phyloP scores from a whole-genome alignment of 2,888 invertebrate genomes.

The Tipula helvola region DNA sequence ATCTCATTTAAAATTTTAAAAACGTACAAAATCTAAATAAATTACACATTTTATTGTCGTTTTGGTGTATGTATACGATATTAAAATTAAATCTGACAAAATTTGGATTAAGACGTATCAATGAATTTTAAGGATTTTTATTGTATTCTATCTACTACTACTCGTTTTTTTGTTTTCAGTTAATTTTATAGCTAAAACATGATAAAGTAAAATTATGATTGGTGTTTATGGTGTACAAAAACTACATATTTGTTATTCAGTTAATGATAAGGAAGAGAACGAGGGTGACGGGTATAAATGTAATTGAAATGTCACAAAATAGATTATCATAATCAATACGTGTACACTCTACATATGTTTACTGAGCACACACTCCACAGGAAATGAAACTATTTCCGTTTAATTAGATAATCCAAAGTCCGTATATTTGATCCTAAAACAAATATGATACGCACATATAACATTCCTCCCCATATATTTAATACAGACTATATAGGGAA shows the following conservation, averaged over 20 bases:
- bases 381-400: not conserved
- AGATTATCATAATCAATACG: not conserved
- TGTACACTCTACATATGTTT: not conserved
- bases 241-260: not conserved
- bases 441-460: not conserved
- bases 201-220: not conserved
- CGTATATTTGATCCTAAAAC: not conserved
- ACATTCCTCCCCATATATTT: not conserved
- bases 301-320: not conserved
- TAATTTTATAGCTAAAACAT: not conserved
- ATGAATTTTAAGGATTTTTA: not conserved
- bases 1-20: not conserved
- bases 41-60: not conserved
- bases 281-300: not conserved
- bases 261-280: not conserved
- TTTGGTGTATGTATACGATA: not conserved
- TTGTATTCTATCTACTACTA: not conserved
- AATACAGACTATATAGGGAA: not conserved
- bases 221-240: not conserved
- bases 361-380: not conserved
- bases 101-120: slow-evolving; percentile 4
- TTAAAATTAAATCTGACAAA: slow-evolving; percentile 4
- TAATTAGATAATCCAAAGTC: not conserved
- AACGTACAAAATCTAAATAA: not conserved
- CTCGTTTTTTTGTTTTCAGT: not conserved